Evolutionary conservation across 64 coral and sea anemone species (phyloP).

Genomic region (Montipora foliosa): DNA sequence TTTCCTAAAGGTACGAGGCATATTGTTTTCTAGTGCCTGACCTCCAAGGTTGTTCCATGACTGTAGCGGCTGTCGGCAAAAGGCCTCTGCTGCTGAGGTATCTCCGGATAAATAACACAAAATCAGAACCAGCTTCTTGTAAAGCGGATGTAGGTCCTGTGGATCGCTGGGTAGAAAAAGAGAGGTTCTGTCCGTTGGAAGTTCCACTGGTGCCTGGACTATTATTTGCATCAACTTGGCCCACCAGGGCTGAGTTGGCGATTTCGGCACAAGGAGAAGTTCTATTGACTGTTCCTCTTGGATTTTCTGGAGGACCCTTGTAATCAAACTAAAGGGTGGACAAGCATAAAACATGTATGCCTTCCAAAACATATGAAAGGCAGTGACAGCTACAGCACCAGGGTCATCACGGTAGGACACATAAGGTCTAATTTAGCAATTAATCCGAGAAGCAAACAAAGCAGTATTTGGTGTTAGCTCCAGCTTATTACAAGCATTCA

Average conservation of each 20-base stretch:
- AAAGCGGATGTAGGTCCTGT: not conserved
- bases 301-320: slow-evolving; percentile 26
- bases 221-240: not conserved
- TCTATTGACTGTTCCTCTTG: slow-evolving; percentile 22
- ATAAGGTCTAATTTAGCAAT: not conserved
- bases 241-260: slow-evolving; percentile 59
- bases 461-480: slow-evolving; percentile 13
- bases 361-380: slow-evolving; percentile 22
- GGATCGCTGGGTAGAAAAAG: not conserved
- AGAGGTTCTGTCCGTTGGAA: slow-evolving; percentile 31
- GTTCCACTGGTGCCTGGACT: not conserved
- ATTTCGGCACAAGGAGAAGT: slow-evolving; percentile 35
- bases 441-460: slow-evolving; percentile 41
- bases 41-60: slow-evolving; percentile 29
- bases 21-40: slow-evolving; percentile 44
- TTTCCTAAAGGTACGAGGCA: slow-evolving; percentile 5
- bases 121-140: not conserved
- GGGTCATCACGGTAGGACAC: no score
- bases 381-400: not conserved
- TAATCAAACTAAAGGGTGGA: slow-evolving; percentile 49
- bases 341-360: slow-evolving; percentile 22
- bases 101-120: not conserved
- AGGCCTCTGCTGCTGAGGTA: slow-evolving; percentile 17
- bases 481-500: slow-evolving; percentile 1
- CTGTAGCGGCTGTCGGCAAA: slow-evolving; percentile 23